Percentiles rank a stretch among this genome's conserved stretches.
These are phyloP conservation scores for Silurus asotus DNA, from an alignment of 2,113 vertebrate genomes.

Conservation along the genomic window DNA sequence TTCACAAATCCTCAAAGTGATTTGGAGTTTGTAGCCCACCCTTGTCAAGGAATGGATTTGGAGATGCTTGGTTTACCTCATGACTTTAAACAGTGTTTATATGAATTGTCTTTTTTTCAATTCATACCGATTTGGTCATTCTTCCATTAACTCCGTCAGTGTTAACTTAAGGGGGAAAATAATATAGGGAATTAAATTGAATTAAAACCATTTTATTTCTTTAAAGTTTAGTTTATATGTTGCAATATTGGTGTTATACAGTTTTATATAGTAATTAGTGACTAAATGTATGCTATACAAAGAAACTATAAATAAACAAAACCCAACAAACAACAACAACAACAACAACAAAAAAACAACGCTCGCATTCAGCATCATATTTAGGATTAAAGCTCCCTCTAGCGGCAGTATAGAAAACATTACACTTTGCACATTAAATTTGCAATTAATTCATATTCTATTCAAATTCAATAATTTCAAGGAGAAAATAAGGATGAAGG, in stretches of 20 bases:
- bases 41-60: no score
- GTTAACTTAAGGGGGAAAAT: no score
- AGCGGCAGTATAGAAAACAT: slow-evolving; percentile 16
- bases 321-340: no score
- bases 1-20: no score
- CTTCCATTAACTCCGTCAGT: no score
- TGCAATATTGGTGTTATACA: neutral
- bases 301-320: neutral
- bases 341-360: neutral
- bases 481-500: neutral
- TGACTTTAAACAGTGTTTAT: no score
- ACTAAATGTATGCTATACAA: neutral
- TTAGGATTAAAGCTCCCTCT: slow-evolving; percentile 55
- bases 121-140: no score
- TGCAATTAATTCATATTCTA: neutral
- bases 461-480: neutral
- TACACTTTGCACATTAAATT: neutral
- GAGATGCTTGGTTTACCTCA: no score
- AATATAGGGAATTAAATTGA: no score
- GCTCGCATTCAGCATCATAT: neutral
- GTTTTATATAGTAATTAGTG: neutral
- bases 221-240: neutral
- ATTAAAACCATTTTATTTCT: neutral
- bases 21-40: no score
- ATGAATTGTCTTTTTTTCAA: no score